Conservation (phyloP, 2,888 invertebrate genomes). For the Phyto melanocephala region DNA sequence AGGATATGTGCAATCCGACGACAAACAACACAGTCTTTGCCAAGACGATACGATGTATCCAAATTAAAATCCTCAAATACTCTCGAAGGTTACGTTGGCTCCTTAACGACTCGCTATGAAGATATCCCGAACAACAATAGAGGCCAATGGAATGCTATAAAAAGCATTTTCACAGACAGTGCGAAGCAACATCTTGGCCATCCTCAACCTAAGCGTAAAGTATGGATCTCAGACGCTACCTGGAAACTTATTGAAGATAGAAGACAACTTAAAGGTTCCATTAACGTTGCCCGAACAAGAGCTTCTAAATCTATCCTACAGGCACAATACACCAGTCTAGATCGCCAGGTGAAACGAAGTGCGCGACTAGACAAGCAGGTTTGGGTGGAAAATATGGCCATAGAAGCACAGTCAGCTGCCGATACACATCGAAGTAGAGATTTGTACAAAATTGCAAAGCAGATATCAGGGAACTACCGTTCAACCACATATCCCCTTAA, state of each 20-base stretch:
- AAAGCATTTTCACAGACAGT: no score
- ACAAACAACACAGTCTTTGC: background rate
- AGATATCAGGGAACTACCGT: no score
- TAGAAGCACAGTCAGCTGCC: no score
- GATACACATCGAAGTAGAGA: no score
- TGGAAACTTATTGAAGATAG: background rate
- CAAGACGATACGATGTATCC: background rate
- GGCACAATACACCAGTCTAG: no score
- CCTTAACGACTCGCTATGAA: background rate
- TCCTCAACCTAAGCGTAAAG: no score
- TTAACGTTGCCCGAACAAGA: no score
- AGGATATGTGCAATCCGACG: background rate
- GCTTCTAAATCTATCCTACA: background rate
- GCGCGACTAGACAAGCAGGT: background rate
- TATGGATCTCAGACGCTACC: background rate
- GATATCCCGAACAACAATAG: background rate
- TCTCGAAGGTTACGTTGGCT: background rate
- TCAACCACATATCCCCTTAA: no score
- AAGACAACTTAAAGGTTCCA: no score
- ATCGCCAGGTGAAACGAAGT: background rate
- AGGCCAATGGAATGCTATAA: no score
- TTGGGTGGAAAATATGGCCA: no score
- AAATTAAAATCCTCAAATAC: background rate
- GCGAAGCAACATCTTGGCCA: background rate
- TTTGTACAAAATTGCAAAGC: no score